phyloP scores from a whole-genome alignment of 2,113 vertebrate genomes.

The Orthochromis indermauri region DNA sequence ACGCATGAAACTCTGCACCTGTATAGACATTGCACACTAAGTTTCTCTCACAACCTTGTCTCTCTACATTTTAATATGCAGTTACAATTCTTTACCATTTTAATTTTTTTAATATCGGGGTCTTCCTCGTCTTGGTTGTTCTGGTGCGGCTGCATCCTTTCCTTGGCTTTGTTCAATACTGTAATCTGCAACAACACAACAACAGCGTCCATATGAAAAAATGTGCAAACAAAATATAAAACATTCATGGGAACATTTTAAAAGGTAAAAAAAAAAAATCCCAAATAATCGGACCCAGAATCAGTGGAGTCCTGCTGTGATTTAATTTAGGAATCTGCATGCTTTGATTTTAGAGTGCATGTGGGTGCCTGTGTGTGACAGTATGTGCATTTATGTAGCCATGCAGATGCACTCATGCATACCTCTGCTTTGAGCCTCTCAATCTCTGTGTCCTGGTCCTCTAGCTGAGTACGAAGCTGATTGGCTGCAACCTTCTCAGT shows the following conservation, averaged over 20 bases:
- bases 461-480: conserved; percentile 92
- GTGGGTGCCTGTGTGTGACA: neutral
- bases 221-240: neutral
- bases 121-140: conserved; percentile 88
- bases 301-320: neutral
- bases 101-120: conserved; percentile 96
- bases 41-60: neutral
- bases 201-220: neutral
- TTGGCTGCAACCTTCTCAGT: conserved; percentile 93
- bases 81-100: conserved; percentile 75
- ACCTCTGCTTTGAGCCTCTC: conserved; percentile 95
- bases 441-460: conserved; percentile 95
- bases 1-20: conserved; percentile 97
- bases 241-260: conserved; percentile 5
- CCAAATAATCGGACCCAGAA: neutral
- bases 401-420: conserved; percentile 15
- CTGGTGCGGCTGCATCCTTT: conserved; percentile 81
- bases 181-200: conserved; percentile 69
- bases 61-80: neutral
- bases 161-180: conserved; percentile 88
- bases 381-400: neutral
- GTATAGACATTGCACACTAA: neutral
- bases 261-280: neutral
- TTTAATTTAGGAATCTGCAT: neutral
- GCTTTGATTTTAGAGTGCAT: neutral